phyloP scores from a whole-genome alignment of 2,113 vertebrate species.

The Pomatorhinus ruficollis region DNA sequence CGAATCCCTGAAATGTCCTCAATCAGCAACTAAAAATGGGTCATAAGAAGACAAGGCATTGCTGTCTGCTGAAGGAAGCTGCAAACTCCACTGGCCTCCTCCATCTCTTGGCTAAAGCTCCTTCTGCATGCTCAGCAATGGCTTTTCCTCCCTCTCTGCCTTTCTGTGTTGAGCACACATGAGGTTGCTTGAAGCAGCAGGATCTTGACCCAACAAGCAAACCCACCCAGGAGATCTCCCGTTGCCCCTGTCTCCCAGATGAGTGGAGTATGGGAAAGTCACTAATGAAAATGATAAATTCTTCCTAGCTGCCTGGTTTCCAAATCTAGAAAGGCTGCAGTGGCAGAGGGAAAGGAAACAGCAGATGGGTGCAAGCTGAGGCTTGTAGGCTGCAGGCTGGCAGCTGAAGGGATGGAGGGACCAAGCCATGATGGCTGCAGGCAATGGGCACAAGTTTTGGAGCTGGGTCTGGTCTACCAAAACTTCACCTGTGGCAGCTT shows the following conservation, averaged over 20 bases:
- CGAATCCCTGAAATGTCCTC: conserved; percentile 32
- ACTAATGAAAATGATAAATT: neutral
- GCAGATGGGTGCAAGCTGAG: neutral
- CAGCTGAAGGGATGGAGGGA: neutral
- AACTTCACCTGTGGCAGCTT: neutral
- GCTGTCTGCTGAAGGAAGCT: neutral
- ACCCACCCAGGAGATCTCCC: neutral
- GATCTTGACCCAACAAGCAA: neutral
- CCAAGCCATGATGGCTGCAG: neutral
- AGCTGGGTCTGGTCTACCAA: accelerated
- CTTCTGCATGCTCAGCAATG: neutral
- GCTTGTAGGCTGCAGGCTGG: neutral
- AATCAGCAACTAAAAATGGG: conserved; percentile 38
- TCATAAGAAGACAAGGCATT: conserved; percentile 16
- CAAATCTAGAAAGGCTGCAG: neutral
- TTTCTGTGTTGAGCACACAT: neutral
- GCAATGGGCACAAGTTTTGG: neutral
- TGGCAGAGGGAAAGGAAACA: neutral
- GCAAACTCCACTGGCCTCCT: neutral
- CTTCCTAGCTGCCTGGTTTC: neutral
- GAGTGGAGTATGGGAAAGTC: neutral
- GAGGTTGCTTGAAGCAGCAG: neutral
- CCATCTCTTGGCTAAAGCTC: neutral
- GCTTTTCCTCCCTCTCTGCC: neutral
- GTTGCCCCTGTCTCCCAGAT: neutral